Conservation (phyloP, 2,113 vertebrate species). For the Vidua macroura region DNA sequence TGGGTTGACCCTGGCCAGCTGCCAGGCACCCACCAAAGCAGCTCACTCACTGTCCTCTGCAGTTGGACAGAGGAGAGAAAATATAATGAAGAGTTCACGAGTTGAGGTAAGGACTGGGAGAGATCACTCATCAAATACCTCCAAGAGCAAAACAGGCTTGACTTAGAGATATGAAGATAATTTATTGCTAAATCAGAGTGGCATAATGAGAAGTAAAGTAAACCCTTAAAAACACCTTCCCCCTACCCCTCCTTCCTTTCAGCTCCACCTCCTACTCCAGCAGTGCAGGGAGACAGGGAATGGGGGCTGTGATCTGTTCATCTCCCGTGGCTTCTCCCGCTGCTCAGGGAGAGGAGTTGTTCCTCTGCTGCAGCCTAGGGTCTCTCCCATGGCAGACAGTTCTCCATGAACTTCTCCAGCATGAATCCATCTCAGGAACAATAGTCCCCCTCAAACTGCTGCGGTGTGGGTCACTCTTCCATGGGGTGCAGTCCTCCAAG, state of each 20-base stretch:
- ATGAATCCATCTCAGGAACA: fast-evolving
- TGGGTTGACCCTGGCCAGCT: neutral
- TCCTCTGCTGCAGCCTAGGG: neutral
- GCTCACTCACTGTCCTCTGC: neutral
- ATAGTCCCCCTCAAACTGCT: neutral
- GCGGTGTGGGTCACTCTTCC: fast-evolving
- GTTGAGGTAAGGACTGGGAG: neutral
- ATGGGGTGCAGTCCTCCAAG: neutral
- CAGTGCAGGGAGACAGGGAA: neutral
- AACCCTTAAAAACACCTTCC: neutral
- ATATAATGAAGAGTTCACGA: neutral
- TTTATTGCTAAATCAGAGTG: neutral
- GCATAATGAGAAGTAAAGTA: neutral
- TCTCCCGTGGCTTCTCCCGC: neutral
- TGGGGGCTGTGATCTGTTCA: neutral
- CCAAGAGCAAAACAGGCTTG: neutral
- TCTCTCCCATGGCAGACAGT: neutral
- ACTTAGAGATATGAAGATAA: neutral
- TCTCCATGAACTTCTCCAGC: neutral
- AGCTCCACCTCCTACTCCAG: neutral
- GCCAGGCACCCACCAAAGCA: neutral
- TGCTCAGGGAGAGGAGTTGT: neutral
- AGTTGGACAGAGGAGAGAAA: neutral
- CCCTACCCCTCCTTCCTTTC: neutral
- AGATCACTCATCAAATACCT: neutral